A percentile compares a stretch with the other conserved stretches of the same genome.
Conservation (phyloP, 2,797 vertebrate species). For the Girardinus metallicus region DNA sequence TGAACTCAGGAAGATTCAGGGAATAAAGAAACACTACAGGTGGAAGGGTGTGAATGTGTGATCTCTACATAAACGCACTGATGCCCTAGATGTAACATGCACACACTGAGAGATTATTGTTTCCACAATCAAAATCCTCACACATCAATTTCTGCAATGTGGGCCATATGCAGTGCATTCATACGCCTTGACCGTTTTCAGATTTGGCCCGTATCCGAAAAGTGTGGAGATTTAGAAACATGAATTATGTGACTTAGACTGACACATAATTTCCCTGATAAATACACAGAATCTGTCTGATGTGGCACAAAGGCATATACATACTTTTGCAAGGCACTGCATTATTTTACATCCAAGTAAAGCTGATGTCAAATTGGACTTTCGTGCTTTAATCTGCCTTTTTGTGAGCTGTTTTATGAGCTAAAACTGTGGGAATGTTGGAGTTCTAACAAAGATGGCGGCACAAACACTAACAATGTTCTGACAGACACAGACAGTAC, state of each 20-base stretch:
- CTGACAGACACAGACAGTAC: conserved; percentile 26
- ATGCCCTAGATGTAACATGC: conserved; percentile 1
- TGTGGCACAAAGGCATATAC: background rate
- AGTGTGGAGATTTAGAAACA: no score
- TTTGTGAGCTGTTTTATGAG: background rate
- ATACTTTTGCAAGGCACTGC: background rate
- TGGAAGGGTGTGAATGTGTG: conserved; percentile 28
- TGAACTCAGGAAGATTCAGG: conserved; percentile 44
- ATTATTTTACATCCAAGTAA: background rate
- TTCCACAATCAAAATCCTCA: conserved; percentile 11
- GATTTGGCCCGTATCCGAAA: no score
- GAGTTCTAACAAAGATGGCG: conserved; percentile 8
- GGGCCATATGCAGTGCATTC: background rate
- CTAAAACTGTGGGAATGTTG: conserved; percentile 3
- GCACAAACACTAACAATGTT: conserved; percentile 35
- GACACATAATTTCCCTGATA: background rate
- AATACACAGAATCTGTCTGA: background rate
- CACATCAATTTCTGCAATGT: background rate
- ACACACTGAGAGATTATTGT: background rate
- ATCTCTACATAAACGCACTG: conserved; percentile 17
- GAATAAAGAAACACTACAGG: conserved; percentile 25
- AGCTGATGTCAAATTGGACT: background rate
- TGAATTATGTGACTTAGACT: background rate
- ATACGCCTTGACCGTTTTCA: background rate
- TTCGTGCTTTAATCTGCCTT: background rate